A percentile compares a stretch with the other conserved stretches of the same genome.
These are phyloP conservation scores for Diaphora mendica DNA, from an alignment of 2,888 invertebrate genomes.

Conservation along the genomic window DNA sequence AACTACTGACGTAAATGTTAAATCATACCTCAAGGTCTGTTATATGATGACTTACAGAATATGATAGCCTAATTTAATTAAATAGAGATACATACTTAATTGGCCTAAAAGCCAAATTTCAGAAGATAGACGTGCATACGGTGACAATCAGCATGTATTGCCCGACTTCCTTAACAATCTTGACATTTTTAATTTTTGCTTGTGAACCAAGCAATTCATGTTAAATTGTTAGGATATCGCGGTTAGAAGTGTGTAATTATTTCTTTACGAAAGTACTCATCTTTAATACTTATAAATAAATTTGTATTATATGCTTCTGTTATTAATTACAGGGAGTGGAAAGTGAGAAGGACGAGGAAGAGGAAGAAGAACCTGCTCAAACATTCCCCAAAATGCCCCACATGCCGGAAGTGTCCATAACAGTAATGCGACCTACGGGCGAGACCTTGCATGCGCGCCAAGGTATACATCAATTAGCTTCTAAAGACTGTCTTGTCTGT, in stretches of 20 bases:
- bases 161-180: neutral
- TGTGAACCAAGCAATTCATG: neutral
- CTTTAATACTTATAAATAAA: neutral
- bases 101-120: neutral
- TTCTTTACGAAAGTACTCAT: neutral
- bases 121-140: neutral
- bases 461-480: constrained; percentile 82
- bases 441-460: constrained; percentile 79
- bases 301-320: neutral
- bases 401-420: constrained; percentile 83
- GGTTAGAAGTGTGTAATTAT: neutral
- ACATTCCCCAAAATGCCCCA: constrained; percentile 64
- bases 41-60: neutral
- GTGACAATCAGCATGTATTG: neutral
- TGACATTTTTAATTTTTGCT: neutral
- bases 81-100: neutral
- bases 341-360: constrained; percentile 79
- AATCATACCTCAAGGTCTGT: neutral
- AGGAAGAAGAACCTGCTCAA: constrained; percentile 65
- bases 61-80: no score
- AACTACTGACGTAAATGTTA: neutral
- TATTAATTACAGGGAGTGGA: constrained; percentile 74
- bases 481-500: constrained; percentile 83
- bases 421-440: constrained; percentile 80
- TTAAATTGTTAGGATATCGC: neutral